Percentiles rank a stretch among this genome's conserved stretches.
Conservation (phyloP, 2,113 vertebrate genomes). For the Otolemur garnettii region DNA sequence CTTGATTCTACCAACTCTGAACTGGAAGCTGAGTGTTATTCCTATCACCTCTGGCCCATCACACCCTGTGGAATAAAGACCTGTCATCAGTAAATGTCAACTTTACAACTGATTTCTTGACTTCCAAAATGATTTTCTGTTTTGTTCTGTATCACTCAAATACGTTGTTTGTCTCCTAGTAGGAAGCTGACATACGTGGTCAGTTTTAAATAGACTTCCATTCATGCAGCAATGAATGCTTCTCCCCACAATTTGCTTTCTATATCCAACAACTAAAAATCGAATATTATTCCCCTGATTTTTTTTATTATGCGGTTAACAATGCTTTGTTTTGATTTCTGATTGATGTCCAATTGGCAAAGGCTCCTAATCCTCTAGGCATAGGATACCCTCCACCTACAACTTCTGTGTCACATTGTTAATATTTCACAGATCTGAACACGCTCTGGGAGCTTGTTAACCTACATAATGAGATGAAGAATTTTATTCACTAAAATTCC, state of each 20-base stretch:
- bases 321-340: constrained; percentile 69
- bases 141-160: neutral
- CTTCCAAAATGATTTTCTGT: constrained; percentile 17
- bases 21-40: neutral
- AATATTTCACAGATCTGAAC: constrained; percentile 81
- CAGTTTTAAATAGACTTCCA: neutral
- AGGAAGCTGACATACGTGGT: neutral
- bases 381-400: constrained; percentile 55
- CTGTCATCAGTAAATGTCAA: neutral
- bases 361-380: constrained; percentile 3
- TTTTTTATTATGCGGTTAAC: constrained; percentile 41
- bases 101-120: neutral
- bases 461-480: constrained; percentile 78
- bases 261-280: constrained; percentile 2
- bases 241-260: constrained; percentile 12
- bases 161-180: neutral
- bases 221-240: neutral
- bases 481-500: constrained; percentile 76
- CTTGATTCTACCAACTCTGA: neutral
- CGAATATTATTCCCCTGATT: constrained; percentile 9
- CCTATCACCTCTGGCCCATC: neutral
- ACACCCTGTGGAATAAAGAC: neutral
- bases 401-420: constrained; percentile 73
- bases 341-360: constrained; percentile 58
- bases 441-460: constrained; percentile 78